Evolutionary conservation across 1,140 invertebrate genomes (phyloP).

Genomic region (Drosophila nigrodunni): DNA sequence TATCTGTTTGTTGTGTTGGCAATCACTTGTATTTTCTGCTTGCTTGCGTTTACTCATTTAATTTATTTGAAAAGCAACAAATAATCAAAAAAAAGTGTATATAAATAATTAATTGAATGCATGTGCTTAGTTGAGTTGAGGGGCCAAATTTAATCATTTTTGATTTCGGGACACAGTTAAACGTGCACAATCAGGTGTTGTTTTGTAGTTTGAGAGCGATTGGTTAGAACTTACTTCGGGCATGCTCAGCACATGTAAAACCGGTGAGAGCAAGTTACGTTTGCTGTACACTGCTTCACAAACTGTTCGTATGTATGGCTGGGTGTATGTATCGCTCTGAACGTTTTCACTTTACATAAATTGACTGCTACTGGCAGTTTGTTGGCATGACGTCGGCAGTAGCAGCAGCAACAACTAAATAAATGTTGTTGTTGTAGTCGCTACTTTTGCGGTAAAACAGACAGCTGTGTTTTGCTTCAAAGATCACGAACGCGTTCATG

Average conservation of each 20-base stretch:
- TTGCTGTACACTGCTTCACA: not conserved
- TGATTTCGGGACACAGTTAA: conserved; percentile 34
- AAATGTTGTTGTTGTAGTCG: conserved; percentile 43
- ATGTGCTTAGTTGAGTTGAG: conserved; percentile 19
- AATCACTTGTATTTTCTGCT: conserved; percentile 56
- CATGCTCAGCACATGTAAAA: conserved; percentile 61
- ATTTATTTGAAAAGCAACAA: conserved; percentile 52
- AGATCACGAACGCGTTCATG: conserved; percentile 82
- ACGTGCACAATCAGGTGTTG: conserved; percentile 55
- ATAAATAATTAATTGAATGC: conserved; percentile 56
- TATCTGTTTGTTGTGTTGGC: conserved; percentile 42
- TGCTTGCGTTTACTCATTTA: conserved; percentile 58
- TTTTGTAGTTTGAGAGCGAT: conserved; percentile 26
- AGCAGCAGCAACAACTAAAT: conserved; percentile 51
- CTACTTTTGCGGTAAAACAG: conserved; percentile 65
- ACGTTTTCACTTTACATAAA: conserved; percentile 71
- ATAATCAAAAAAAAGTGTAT: conserved; percentile 26
- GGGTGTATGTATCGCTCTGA: conserved; percentile 21
- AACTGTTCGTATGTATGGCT: conserved; percentile 17
- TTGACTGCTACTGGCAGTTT: conserved; percentile 63
- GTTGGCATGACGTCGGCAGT: conserved; percentile 66
- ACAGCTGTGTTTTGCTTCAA: conserved; percentile 81
- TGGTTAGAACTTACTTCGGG: conserved; percentile 58
- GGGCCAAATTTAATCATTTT: conserved; percentile 46
- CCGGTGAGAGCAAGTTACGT: conserved; percentile 53